A percentile compares a stretch with the other conserved stretches of the same genome.
phyloP scores from a whole-genome alignment of 2,797 vertebrate genomes.

The Acanthopagrus latus region DNA sequence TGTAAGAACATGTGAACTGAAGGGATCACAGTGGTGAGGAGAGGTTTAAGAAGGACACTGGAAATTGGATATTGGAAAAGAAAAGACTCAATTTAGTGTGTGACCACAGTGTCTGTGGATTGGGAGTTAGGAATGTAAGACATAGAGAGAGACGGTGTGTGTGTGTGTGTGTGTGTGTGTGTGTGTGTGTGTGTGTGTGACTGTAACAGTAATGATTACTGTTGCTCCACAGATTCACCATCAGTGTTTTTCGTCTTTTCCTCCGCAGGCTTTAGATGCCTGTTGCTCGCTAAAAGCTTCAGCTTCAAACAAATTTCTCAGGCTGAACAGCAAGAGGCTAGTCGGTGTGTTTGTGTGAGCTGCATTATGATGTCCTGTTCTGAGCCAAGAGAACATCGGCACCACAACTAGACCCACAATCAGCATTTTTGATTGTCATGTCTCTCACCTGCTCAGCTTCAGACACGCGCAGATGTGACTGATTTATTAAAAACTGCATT shows the following conservation, averaged over 20 bases:
- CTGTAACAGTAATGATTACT: conserved; percentile 30
- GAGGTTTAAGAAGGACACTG: conserved; percentile 30
- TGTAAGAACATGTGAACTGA: conserved; percentile 26
- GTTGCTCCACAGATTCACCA: conserved; percentile 23
- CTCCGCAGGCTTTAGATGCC: conserved; percentile 32
- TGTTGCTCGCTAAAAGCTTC: conserved; percentile 26
- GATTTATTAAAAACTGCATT: conserved; percentile 40
- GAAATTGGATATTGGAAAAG: conserved; percentile 53
- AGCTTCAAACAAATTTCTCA: conserved; percentile 38
- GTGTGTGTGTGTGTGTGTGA: too few relatives aligned
- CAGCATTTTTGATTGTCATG: conserved; percentile 44
- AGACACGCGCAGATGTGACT: conserved; percentile 27
- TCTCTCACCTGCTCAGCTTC: conserved; percentile 45
- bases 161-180: not conserved
- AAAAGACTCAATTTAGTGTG: conserved; percentile 30
- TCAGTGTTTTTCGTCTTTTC: conserved; percentile 30
- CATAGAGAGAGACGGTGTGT: not conserved
- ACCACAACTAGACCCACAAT: conserved; percentile 35
- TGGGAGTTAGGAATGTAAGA: conserved; percentile 7
- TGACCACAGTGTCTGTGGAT: conserved; percentile 3
- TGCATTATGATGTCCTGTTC: conserved; percentile 53
- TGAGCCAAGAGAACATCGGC: conserved; percentile 44
- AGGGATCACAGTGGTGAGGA: conserved; percentile 29
- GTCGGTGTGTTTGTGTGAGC: conserved; percentile 29
- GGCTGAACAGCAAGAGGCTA: conserved; percentile 36